These are phyloP conservation scores for Nemopilema nomurai DNA, from an alignment of 30 jellyfish, hydroid and myxozoan species.

Conservation along the genomic window DNA sequence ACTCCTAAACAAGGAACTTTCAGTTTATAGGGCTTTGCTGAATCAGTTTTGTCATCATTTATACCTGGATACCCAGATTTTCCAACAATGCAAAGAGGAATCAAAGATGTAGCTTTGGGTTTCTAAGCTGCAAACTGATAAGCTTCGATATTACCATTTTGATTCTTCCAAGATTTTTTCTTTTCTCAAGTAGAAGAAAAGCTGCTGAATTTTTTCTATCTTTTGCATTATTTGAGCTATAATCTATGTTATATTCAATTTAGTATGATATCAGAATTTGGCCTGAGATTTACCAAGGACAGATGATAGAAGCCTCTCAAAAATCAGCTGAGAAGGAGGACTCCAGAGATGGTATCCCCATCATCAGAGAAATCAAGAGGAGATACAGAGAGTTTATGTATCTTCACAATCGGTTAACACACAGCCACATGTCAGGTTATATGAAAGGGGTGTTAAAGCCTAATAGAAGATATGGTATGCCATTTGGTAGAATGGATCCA, in stretches of 20 bases:
- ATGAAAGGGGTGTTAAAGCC: constrained; percentile 95
- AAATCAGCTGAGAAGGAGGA: constrained; percentile 28
- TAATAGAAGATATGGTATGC: constrained; percentile 94
- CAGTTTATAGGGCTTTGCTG: no score
- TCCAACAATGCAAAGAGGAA: background rate
- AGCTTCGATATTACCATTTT: background rate
- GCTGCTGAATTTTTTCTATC: no score
- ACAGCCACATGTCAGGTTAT: constrained; percentile 78
- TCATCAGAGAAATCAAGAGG: constrained; percentile 88
- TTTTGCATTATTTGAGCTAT: no score
- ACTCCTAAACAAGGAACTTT: no score
- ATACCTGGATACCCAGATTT: no score
- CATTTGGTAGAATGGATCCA: constrained; percentile 98
- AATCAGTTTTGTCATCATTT: no score
- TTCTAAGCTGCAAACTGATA: background rate
- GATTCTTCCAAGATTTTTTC: background rate
- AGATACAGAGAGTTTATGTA: constrained; percentile 91
- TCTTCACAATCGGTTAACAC: constrained; percentile 91
- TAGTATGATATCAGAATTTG: constrained; percentile 95
- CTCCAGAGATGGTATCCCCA: constrained; percentile 63
- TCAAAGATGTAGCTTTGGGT: background rate
- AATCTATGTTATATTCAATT: background rate
- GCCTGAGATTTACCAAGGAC: constrained; percentile 90
- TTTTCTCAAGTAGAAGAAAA: no score
- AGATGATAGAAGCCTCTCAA: constrained; percentile 54